These are phyloP conservation scores for Crax fasciolata DNA, from an alignment of 2,797 vertebrate species.

Conservation along the genomic window DNA sequence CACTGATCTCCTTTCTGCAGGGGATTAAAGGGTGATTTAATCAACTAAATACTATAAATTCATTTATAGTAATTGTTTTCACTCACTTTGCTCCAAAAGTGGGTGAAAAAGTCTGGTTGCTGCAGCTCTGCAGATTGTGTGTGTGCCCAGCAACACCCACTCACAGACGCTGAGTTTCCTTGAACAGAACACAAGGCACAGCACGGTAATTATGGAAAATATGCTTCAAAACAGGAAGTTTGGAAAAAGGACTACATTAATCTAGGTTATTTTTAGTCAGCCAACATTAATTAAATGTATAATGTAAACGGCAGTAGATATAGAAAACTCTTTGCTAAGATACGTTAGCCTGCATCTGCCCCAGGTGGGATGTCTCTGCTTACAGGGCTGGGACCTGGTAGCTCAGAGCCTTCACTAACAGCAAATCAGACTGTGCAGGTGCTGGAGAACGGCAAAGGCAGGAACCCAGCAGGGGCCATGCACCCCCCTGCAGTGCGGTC, in stretches of 20 bases:
- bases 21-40: constrained; percentile 34
- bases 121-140: not conserved
- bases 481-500: not conserved
- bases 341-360: not conserved
- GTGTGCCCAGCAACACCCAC: not conserved
- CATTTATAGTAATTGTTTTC: constrained; percentile 12
- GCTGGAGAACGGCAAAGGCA: not conserved
- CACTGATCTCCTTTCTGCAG: not conserved
- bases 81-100: not conserved
- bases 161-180: not conserved
- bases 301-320: not conserved
- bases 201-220: not conserved
- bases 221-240: not conserved
- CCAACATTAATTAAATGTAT: not conserved
- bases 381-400: not conserved
- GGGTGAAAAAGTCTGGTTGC: not conserved
- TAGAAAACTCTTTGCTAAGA: not conserved
- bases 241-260: not conserved
- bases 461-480: not conserved
- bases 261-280: not conserved
- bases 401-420: not conserved
- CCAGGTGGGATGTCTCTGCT: not conserved
- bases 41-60: constrained; percentile 1
- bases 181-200: rapidly evolving
- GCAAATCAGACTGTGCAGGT: not conserved